Percentiles rank a stretch among this genome's conserved stretches.
Evolutionary conservation across 2,888 invertebrate genomes (phyloP).

Genomic region (Leptopilina syphax): DNA sequence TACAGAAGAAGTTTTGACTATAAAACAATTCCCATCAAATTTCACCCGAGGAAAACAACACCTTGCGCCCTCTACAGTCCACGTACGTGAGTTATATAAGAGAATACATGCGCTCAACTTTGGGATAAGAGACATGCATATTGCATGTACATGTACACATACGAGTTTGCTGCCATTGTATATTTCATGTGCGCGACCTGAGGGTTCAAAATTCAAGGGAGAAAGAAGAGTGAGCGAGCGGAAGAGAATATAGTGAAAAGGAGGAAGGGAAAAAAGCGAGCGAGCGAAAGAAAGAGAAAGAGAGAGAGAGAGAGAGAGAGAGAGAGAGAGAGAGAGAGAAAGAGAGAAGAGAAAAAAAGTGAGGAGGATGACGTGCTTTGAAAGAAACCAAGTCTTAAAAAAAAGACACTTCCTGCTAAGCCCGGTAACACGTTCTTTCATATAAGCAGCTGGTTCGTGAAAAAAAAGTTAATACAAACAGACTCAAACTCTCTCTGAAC

Average conservation of each 20-base stretch:
- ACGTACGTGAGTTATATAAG: constrained; percentile 34
- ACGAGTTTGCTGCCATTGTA: constrained; percentile 28
- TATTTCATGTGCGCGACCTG: constrained; percentile 52
- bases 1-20: constrained; percentile 14
- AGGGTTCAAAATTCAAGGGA: constrained; percentile 41
- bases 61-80: constrained; percentile 5
- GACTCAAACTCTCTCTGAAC: background rate
- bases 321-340: background rate
- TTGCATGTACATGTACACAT: constrained; percentile 58
- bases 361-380: constrained; percentile 39
- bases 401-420: constrained; percentile 33
- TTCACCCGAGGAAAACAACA: constrained; percentile 17
- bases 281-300: background rate
- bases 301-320: background rate
- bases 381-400: constrained; percentile 40
- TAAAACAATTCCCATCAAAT: constrained; percentile 39
- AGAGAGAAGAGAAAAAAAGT: constrained; percentile 31
- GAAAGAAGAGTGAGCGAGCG: constrained; percentile 37
- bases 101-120: constrained; percentile 22
- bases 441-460: background rate
- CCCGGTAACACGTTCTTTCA: constrained; percentile 21
- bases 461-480: background rate
- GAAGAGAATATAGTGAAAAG: constrained; percentile 35
- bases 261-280: constrained; percentile 15
- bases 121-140: constrained; percentile 51